Evolutionary conservation across 2,797 vertebrate genomes (phyloP), one percentile per base, ranked within the genome.

Genomic region (Cichlasoma orientale): DNA sequence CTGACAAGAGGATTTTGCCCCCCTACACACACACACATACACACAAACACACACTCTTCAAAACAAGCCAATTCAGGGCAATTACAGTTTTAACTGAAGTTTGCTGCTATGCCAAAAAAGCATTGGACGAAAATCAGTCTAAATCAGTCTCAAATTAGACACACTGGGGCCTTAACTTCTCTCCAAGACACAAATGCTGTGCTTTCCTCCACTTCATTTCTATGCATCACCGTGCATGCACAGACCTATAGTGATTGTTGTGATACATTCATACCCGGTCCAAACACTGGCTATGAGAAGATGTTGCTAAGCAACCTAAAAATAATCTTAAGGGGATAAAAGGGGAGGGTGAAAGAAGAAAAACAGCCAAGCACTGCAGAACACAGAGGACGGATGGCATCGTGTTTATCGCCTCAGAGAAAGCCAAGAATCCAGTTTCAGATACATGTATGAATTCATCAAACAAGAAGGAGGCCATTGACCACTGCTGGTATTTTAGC

Each of bases 281-380:
- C 74, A 88, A 92, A 88, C 82, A 82, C 73, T 47, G 74, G 56
- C 79, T 79, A 77, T 85, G 82, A 85, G 82, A 90, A 86, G 83
- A 94, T 90, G 94, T 96, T 96, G 94, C 95, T 92, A 92, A 88
- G 95, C 94, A 95, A 96, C 93, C 92, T 94, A 93, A 95, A 95
- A 96, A 95, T 95, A 94, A 93, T 93, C 88, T 88, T 87, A 78
- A 69, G 77, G 83, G 84, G 70, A 87, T 80, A 77, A 84, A 78
- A 84, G 75, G 76, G 73, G 80, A 83, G 75, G 80, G 80, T 80
- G 86, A 79, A 87, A 85, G 72, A 82, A 83, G 58, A 75, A 69
- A 36, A 88, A 72, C 58, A 80, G 81, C 77, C 58, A 83, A 14
- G 2, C 79, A 82, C 78, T 86, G 86, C 85, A 86, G 83, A 89